Evolutionary conservation across 2,797 vertebrate species (phyloP).

Genomic region (Epinephelus awoara): DNA sequence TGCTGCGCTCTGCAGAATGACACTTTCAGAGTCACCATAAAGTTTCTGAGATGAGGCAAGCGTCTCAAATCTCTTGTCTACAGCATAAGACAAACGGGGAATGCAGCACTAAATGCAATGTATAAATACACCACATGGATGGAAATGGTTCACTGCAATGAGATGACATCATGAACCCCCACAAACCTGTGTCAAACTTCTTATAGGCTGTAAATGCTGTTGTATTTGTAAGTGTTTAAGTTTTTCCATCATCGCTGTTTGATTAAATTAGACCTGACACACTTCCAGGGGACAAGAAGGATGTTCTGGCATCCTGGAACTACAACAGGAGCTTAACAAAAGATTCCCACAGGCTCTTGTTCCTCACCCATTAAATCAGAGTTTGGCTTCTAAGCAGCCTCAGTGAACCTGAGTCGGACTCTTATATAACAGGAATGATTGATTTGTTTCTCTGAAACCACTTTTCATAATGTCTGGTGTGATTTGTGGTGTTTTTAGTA

Average conservation of each 20-base stretch:
- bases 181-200: neutral
- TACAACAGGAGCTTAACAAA: neutral
- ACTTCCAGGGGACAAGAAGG: neutral
- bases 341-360: too few relatives aligned
- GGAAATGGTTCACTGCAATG: neutral
- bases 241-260: neutral
- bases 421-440: too few relatives aligned
- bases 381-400: too few relatives aligned
- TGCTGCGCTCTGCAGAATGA: constrained; percentile 25
- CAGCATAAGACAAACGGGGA: constrained; percentile 21
- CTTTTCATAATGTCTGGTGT: too few relatives aligned
- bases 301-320: neutral
- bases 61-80: neutral
- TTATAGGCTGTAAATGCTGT: neutral
- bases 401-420: too few relatives aligned
- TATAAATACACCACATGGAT: neutral
- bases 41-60: constrained; percentile 5
- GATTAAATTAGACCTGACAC: neutral
- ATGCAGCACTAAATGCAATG: constrained; percentile 9
- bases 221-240: too few relatives aligned
- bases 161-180: neutral
- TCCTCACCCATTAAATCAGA: too few relatives aligned
- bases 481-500: too few relatives aligned
- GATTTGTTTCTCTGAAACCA: too few relatives aligned
- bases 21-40: constrained; percentile 20